A percentile compares a stretch with the other conserved stretches of the same genome.
phyloP scores from a whole-genome alignment of 1,140 invertebrate species.

The Nilaparvata lugens region DNA sequence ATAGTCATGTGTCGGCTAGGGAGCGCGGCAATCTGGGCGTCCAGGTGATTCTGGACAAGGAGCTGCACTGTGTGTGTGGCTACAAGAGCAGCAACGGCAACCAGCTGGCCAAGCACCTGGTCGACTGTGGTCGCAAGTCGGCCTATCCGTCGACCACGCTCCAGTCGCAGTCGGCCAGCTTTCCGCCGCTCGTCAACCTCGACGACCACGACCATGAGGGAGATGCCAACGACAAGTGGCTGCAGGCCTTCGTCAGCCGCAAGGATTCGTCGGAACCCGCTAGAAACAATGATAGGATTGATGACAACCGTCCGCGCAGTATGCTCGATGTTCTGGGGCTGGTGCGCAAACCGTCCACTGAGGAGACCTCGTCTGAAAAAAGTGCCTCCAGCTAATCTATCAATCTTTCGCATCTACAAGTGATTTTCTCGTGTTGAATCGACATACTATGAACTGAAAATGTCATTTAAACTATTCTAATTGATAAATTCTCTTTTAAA shows the following conservation, averaged over 20 bases:
- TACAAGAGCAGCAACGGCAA: slow-evolving; percentile 56
- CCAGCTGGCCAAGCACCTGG: slow-evolving; percentile 46
- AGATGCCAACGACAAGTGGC: slow-evolving; percentile 18
- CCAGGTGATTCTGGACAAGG: slow-evolving; percentile 30
- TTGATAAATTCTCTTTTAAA: no score
- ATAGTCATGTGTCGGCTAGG: slow-evolving; percentile 13
- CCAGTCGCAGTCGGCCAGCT: slow-evolving; percentile 20
- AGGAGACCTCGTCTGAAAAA: background rate
- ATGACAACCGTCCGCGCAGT: slow-evolving; percentile 9
- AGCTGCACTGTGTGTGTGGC: slow-evolving; percentile 64
- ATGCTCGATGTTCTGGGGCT: slow-evolving; percentile 24
- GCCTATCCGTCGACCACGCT: slow-evolving; percentile 44
- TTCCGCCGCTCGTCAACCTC: slow-evolving; percentile 21
- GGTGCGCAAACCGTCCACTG: slow-evolving; percentile 16
- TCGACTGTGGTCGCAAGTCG: slow-evolving; percentile 47
- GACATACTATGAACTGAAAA: no score
- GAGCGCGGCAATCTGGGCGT: slow-evolving; percentile 13
- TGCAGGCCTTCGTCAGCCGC: slow-evolving; percentile 17
- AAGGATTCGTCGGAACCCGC: background rate
- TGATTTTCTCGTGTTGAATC: no score
- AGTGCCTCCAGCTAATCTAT: background rate
- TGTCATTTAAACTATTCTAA: no score
- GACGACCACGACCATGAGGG: slow-evolving; percentile 17
- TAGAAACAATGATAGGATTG: background rate
- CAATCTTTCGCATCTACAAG: no score